phyloP scores from a whole-genome alignment of 2,113 vertebrate species.

The Petrocephalus microphthalmus region DNA sequence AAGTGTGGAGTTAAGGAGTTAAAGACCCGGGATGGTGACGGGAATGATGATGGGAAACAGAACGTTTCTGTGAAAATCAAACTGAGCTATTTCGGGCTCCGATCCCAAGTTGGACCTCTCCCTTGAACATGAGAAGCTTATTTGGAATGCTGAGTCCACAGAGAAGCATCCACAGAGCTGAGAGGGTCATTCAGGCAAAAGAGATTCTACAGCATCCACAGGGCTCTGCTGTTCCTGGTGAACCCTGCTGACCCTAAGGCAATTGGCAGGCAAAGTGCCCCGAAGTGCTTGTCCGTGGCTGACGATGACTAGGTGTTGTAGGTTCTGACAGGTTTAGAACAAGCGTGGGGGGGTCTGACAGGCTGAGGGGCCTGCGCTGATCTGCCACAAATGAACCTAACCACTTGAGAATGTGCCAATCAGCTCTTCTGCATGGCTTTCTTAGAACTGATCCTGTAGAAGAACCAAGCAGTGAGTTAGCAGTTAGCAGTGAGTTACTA shows the following conservation, averaged over 20 bases:
- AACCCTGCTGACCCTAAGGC: neutral
- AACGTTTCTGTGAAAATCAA: neutral
- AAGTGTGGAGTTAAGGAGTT: neutral
- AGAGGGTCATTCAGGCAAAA: neutral
- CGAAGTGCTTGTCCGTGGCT: neutral
- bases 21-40: neutral
- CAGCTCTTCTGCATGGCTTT: neutral
- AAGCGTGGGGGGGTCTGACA: neutral
- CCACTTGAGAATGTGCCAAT: neutral
- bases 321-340: slow-evolving; percentile 1
- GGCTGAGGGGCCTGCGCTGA: neutral
- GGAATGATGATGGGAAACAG: slow-evolving; percentile 2
- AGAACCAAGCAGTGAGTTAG: neutral
- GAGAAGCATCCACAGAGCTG: neutral
- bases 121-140: neutral
- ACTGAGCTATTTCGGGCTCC: neutral
- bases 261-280: neutral
- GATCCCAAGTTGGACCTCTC: neutral
- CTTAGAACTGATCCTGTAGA: neutral
- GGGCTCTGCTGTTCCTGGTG: neutral
- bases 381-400: neutral
- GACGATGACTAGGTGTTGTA: neutral
- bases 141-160: neutral
- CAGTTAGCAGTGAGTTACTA: neutral
- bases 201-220: neutral